These are phyloP conservation scores for Octonoba sinensis DNA, from an alignment of 2,888 invertebrate species.

Conservation along the genomic window DNA sequence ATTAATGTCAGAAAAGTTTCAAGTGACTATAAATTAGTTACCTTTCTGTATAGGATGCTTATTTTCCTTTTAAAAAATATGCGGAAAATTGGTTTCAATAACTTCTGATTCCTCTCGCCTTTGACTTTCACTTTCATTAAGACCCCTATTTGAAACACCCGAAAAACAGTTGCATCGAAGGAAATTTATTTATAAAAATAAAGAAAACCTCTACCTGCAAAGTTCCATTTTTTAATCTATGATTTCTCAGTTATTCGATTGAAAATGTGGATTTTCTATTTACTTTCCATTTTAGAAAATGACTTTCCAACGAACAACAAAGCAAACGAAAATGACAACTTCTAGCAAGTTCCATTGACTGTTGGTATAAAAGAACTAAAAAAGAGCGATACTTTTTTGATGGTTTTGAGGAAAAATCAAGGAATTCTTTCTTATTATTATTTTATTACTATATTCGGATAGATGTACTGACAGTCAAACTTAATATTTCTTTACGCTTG, in stretches of 20 bases:
- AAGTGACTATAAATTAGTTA: no score
- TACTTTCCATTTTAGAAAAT: conserved; percentile 64
- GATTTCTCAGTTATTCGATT: conserved; percentile 49
- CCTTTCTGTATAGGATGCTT: no score
- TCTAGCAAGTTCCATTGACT: conserved; percentile 57
- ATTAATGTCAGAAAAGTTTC: no score
- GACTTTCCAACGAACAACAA: conserved; percentile 49
- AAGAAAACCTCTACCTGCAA: neutral
- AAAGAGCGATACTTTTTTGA: conserved; percentile 54
- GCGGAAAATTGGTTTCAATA: no score
- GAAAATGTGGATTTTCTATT: conserved; percentile 59
- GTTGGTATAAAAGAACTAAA: neutral
- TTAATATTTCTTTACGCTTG: conserved; percentile 46
- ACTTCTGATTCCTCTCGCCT: no score
- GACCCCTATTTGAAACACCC: no score
- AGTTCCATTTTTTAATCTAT: conserved; percentile 54
- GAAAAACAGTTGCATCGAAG: no score
- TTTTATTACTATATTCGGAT: conserved; percentile 59
- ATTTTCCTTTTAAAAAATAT: no score
- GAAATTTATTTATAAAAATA: neutral
- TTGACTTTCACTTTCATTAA: no score
- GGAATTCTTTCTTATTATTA: conserved; percentile 51
- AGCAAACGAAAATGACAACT: conserved; percentile 61
- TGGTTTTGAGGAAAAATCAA: conserved; percentile 34
- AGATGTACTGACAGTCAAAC: conserved; percentile 48